Evolutionary conservation across 1,140 invertebrate species (phyloP).

Genomic region (Anthonomus grandis): DNA sequence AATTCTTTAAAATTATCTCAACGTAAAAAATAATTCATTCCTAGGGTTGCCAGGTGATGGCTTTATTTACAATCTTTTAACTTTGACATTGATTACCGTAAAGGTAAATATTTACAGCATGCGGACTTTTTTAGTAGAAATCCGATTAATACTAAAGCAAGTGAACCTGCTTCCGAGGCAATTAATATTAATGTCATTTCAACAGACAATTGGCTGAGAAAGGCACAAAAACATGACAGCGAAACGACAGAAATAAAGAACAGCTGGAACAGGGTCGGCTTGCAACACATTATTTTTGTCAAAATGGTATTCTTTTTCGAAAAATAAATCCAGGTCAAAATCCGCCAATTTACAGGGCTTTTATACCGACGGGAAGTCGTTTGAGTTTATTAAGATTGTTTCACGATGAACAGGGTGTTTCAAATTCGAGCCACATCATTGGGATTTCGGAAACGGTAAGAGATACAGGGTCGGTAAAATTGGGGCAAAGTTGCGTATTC

Average conservation of each 20-base stretch:
- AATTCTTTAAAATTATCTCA: constrained; percentile 37
- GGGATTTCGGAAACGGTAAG: too few relatives aligned
- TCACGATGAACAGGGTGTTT: constrained; percentile 18
- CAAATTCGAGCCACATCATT: too few relatives aligned
- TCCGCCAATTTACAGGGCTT: too few relatives aligned
- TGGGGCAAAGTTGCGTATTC: too few relatives aligned
- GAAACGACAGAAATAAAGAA: constrained; percentile 13
- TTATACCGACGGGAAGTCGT: constrained; percentile 4
- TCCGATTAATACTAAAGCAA: too few relatives aligned
- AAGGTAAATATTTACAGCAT: constrained; percentile 37
- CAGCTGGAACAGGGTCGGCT: background rate
- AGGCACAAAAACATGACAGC: constrained; percentile 16
- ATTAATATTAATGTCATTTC: constrained; percentile 5
- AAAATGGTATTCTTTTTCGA: constrained; percentile 11
- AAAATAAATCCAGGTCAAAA: constrained; percentile 12
- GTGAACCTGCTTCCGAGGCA: background rate
- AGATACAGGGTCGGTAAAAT: too few relatives aligned
- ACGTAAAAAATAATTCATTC: too few relatives aligned
- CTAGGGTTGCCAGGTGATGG: constrained; percentile 44
- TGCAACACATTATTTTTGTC: constrained; percentile 10
- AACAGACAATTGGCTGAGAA: constrained; percentile 20
- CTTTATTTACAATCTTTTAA: constrained; percentile 41
- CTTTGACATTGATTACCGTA: constrained; percentile 42
- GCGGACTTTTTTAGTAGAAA: constrained; percentile 46
- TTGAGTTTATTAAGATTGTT: constrained; percentile 13